Evolutionary conservation across 1,140 invertebrate species (phyloP), one percentile per base, ranked within the genome.

Genomic region (Lasaia peninsularis): DNA sequence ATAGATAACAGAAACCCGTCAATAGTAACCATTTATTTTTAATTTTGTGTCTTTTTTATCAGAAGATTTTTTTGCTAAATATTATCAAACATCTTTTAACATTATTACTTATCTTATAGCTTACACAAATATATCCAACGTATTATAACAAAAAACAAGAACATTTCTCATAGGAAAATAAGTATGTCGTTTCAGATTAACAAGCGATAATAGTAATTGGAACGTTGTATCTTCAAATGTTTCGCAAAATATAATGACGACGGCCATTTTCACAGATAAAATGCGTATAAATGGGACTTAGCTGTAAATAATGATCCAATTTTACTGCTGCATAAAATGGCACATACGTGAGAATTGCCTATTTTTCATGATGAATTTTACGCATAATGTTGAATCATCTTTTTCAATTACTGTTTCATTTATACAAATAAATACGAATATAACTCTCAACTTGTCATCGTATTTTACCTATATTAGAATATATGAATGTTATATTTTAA

Each of bases 291-390:
- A 82, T 77, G 78, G 71, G 78, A 73, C 71, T 63, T 70, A 58
- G 53, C 57, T 40, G 51, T 80, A 75, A 88, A 68, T 80, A 80
- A 88, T 86, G 74, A 73, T 65, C 74, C 82, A 86, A 88, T 88
- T 78, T 85, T 63, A 71, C 72, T 75, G 68, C 71, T 73, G 75
- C 78, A 76, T 77, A 73, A 75, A 78, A 73, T 72, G 71, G 73
- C 73, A 76, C 75, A 82, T 72, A 81, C 80, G 75, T 82, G 75
- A 84, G 85, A 85, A 88, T 88, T 86, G 82, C 73, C 85, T 82
- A 85, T 88, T 83, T 69, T 71, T 88, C 80, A 80, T 88, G 78
- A 83, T 85, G 82, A 83, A 62, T 57, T 60, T 61, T 67, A 18
- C 20, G 51, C 73, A 55, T 70, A 78, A 78, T 78, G 61, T 69